Evolutionary conservation across 2,797 vertebrate genomes (phyloP).

Genomic region (Arctocebus calabarensis): DNA sequence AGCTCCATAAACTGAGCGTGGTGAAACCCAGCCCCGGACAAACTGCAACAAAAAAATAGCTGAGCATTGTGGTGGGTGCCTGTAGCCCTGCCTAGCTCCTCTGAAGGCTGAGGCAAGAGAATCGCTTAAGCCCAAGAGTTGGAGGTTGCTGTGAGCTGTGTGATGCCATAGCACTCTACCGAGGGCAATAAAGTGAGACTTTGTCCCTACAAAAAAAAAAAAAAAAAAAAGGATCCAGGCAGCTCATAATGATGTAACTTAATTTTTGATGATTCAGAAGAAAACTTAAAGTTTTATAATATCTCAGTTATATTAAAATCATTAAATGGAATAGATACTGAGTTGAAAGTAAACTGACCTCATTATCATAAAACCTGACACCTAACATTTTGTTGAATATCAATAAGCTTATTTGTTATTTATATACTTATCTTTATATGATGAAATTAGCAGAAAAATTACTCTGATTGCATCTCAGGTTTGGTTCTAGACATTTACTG

Average conservation of each 20-base stretch:
- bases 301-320: background rate
- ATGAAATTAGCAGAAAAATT: background rate
- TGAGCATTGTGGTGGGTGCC: no score
- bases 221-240: no score
- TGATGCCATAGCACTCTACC: no score
- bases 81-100: no score
- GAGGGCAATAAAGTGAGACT: no score
- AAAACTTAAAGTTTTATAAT: background rate
- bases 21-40: no score
- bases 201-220: no score
- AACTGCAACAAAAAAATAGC: no score
- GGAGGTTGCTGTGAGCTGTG: no score
- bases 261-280: constrained; percentile 45
- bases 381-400: background rate
- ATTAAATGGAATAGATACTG: background rate
- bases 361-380: background rate
- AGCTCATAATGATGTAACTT: background rate
- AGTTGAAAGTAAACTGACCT: background rate
- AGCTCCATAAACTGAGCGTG: no score
- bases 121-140: no score
- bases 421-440: background rate
- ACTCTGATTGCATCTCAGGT: background rate
- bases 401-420: background rate
- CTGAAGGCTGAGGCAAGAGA: no score
- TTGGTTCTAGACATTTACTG: constrained; percentile 29